Conservation (phyloP, 2,797 vertebrate genomes). For the Carduelis carduelis region DNA sequence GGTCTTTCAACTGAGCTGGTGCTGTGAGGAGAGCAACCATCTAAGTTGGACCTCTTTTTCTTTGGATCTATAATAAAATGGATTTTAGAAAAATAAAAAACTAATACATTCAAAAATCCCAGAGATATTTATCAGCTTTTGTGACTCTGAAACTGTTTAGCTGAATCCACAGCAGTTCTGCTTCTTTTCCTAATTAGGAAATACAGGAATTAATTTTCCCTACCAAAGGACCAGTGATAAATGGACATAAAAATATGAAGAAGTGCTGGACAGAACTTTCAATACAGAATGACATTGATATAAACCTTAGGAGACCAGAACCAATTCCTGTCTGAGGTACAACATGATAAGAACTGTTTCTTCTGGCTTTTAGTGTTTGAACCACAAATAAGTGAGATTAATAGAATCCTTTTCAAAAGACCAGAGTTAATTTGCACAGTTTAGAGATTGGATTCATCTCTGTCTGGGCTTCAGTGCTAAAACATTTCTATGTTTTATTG, state of each 20-base stretch:
- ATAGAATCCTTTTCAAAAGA: background rate
- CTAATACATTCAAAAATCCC: background rate
- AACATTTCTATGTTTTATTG: slow-evolving; percentile 50
- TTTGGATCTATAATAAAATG: background rate
- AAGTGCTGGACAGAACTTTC: background rate
- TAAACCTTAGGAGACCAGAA: slow-evolving; percentile 24
- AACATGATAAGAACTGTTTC: background rate
- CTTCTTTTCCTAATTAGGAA: slow-evolving; percentile 69
- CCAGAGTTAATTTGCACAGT: background rate
- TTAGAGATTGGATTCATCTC: background rate
- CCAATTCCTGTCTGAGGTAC: background rate
- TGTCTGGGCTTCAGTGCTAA: slow-evolving; percentile 10
- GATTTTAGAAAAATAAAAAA: background rate
- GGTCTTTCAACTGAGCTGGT: background rate
- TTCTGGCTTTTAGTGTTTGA: slow-evolving; percentile 36
- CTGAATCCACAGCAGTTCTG: background rate
- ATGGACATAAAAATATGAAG: background rate
- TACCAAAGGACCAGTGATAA: slow-evolving; percentile 14
- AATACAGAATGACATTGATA: background rate
- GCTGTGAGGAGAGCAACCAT: background rate
- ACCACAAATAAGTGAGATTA: background rate
- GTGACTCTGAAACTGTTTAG: background rate
- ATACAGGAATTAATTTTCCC: slow-evolving; percentile 32
- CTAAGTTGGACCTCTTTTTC: background rate
- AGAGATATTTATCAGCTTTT: background rate